Evolutionary conservation across 2,113 vertebrate species (phyloP), one percentile per base, ranked within the genome.

Genomic region (Cyprinodon variegatus): DNA sequence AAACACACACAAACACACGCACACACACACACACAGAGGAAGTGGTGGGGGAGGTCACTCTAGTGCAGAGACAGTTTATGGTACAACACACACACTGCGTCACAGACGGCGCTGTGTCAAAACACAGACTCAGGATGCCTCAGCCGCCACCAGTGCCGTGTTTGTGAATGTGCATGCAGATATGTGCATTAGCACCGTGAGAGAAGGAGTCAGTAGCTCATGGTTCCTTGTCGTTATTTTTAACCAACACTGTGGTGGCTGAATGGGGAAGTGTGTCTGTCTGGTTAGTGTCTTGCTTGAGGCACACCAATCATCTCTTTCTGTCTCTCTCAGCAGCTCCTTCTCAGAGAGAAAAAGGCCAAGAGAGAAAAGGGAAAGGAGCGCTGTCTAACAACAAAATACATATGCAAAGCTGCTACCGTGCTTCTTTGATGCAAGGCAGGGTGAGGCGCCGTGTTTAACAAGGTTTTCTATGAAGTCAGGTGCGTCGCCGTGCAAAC

Each of bases 41-140:
- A 92, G 94, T 90, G 89, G 91, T 85, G 87, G 85, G 82, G 76
- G 83, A 93, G 93, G 94, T 92, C 92, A 92, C 81, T 84, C 76
- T 11, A 71, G 87, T 87, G 71, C 89, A 86, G 77, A 91, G 79
- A 82, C 89, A 90, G 85, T 86, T 86, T 85, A 93, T 86, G 88
- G 79, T 89, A 90, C 84, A 84, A 84, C 88, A 89, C 83, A 53
- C 50, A 84, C 83, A 65, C 82, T 91, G 92, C 92, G 90, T 95
- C 93, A 94, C 89, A 90, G 87, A 85, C 83, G 76, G 91, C 82
- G 65, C 72, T 37, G 57, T 87, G 87, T 91, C 88, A 87, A 84
- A 92, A 88, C 83, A 85, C 73, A 86, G 84, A 85, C 83, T 90
- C 65, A 60, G 82, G 89, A 92, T 85, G 91, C 90, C 93, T 87